Conservation (phyloP, 2,113 vertebrate genomes). For the Pontoporia blainvillei region DNA sequence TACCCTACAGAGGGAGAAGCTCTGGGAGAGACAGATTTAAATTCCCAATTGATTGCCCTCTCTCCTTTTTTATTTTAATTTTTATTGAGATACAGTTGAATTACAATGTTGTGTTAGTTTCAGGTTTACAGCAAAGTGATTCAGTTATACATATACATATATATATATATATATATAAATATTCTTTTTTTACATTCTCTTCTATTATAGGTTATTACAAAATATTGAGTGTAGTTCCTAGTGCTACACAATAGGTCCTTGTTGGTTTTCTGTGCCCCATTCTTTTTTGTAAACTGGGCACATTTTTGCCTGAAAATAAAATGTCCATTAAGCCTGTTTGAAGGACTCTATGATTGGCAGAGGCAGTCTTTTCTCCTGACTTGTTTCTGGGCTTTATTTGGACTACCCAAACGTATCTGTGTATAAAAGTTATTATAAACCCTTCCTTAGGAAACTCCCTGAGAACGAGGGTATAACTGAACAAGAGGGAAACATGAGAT, state of each 20-base stretch:
- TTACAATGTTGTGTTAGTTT: too few relatives aligned
- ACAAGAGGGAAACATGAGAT: neutral
- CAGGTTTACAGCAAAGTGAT: too few relatives aligned
- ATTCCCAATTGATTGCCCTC: neutral
- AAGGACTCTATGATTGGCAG: neutral
- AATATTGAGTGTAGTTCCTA: too few relatives aligned
- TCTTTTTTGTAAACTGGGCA: neutral
- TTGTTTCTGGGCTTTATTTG: neutral
- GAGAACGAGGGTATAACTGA: neutral
- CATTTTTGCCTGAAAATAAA: neutral
- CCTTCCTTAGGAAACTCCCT: neutral
- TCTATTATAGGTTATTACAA: too few relatives aligned
- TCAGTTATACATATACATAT: too few relatives aligned
- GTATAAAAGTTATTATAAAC: neutral
- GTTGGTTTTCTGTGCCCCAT: too few relatives aligned
- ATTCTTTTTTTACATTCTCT: too few relatives aligned
- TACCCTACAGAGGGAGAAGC: neutral
- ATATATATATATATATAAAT: too few relatives aligned
- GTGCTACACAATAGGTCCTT: too few relatives aligned
- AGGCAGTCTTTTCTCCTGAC: neutral
- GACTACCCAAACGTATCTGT: neutral
- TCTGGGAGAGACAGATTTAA: neutral
- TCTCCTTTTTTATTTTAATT: neutral
- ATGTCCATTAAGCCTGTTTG: neutral
- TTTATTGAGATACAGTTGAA: too few relatives aligned